Conservation (phyloP, 2,113 vertebrate genomes). For the Scartelaos histophorus region DNA sequence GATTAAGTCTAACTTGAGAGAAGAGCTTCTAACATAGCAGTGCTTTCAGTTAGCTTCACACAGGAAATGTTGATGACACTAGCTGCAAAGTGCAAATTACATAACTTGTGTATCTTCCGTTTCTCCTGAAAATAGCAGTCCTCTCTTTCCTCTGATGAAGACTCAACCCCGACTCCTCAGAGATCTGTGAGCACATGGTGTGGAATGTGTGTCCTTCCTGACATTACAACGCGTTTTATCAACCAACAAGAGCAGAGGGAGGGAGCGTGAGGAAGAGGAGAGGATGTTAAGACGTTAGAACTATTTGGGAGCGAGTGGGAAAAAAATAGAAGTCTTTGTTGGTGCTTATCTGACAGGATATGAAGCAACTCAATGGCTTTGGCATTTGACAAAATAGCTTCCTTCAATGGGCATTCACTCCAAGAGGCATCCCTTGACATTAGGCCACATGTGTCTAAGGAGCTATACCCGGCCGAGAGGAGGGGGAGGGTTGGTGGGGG, state of each 20-base stretch:
- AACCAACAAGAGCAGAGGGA: conserved; percentile 67
- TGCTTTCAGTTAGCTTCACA: too few species aligned
- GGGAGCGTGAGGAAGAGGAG: conserved; percentile 57
- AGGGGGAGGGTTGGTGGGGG: conserved; percentile 39
- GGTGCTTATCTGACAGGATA: conserved; percentile 81
- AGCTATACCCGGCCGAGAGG: conserved; percentile 32
- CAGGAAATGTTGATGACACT: too few species aligned
- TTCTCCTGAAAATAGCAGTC: conserved; percentile 2
- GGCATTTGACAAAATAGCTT: conserved; percentile 80
- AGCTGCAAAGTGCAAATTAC: background rate
- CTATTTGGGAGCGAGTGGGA: conserved; percentile 56
- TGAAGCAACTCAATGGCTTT: conserved; percentile 76
- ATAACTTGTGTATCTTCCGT: background rate
- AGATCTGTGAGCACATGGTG: conserved; percentile 68
- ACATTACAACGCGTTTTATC: conserved; percentile 77
- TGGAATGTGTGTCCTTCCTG: conserved; percentile 80
- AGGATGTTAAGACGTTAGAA: conserved; percentile 75
- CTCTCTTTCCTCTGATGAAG: conserved; percentile 44
- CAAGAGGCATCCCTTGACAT: conserved; percentile 64
- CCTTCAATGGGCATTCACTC: conserved; percentile 75
- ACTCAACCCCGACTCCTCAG: conserved; percentile 46
- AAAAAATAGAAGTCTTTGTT: conserved; percentile 76
- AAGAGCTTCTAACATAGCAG: too few species aligned
- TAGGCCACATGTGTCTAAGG: conserved; percentile 61
- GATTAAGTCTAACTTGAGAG: too few species aligned